Evolutionary conservation across 1,140 invertebrate species (phyloP).

Genomic region (Planococcus citri): DNA sequence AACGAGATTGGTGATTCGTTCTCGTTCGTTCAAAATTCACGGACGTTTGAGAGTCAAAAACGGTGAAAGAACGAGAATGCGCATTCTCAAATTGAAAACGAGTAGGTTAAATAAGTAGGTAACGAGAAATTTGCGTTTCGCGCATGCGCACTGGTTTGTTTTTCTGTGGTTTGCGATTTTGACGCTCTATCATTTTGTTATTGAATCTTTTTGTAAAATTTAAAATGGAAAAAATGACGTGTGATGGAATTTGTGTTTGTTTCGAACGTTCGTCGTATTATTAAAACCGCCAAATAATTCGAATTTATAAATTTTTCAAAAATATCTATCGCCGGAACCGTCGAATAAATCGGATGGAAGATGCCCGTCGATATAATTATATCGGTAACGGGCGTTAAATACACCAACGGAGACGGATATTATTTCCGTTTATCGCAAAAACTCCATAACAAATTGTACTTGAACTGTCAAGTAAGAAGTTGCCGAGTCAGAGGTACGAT

Average conservation of each 20-base stretch:
- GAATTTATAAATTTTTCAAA: not conserved
- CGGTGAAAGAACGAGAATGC: too few species aligned
- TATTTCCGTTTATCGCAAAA: conserved; percentile 7
- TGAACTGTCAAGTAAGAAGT: conserved; percentile 1
- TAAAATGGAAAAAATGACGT: not conserved
- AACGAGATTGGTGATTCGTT: too few species aligned
- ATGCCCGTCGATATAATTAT: not conserved
- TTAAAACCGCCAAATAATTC: not conserved
- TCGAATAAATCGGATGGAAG: not conserved
- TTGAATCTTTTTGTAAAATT: not conserved
- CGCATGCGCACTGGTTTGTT: too few species aligned
- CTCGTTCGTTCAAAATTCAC: too few species aligned
- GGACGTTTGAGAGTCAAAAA: too few species aligned
- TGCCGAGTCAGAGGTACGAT: conserved; percentile 1
- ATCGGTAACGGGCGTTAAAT: not conserved
- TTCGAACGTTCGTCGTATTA: not conserved
- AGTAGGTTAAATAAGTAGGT: too few species aligned
- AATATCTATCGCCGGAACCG: not conserved
- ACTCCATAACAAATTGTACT: not conserved
- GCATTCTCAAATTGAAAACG: too few species aligned
- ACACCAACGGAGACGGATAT: conserved; percentile 10
- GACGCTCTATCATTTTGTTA: not conserved
- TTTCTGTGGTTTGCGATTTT: too few species aligned
- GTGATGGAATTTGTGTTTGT: not conserved
- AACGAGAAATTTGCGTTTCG: too few species aligned